phyloP scores from a whole-genome alignment of 2,113 vertebrate genomes.

The Glaucomys volans region DNA sequence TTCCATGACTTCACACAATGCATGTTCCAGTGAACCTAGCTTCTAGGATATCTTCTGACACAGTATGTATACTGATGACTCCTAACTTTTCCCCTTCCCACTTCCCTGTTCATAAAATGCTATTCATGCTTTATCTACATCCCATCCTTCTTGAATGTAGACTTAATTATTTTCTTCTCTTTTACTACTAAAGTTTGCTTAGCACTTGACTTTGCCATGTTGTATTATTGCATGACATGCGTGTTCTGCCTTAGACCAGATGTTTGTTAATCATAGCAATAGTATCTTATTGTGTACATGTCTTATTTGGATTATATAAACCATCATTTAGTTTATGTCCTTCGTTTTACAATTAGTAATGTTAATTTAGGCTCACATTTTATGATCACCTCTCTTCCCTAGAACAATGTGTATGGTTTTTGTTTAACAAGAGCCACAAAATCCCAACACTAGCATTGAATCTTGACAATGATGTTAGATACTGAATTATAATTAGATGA shows the following conservation, averaged over 20 bases:
- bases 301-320: neutral
- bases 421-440: slow-evolving; percentile 42
- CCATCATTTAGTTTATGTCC: neutral
- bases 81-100: neutral
- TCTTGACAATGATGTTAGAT: slow-evolving; percentile 44
- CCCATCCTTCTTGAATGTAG: neutral
- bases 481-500: slow-evolving; percentile 65
- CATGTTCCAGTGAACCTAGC: neutral
- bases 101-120: neutral
- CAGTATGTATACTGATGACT: neutral
- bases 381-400: neutral
- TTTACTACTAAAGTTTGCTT: neutral
- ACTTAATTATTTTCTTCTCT: neutral
- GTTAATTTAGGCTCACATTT: slow-evolving; percentile 54
- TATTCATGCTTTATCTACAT: neutral
- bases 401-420: slow-evolving; percentile 61
- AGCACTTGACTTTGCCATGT: neutral
- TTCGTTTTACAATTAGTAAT: neutral
- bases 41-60: neutral
- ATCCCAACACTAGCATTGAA: neutral
- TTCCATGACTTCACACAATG: neutral
- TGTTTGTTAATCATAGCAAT: neutral
- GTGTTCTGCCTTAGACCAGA: neutral
- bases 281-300: neutral
- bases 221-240: neutral